These are phyloP conservation scores for Gonatopus flavifemur DNA, from an alignment of 1,140 invertebrate species.

Conservation along the genomic window DNA sequence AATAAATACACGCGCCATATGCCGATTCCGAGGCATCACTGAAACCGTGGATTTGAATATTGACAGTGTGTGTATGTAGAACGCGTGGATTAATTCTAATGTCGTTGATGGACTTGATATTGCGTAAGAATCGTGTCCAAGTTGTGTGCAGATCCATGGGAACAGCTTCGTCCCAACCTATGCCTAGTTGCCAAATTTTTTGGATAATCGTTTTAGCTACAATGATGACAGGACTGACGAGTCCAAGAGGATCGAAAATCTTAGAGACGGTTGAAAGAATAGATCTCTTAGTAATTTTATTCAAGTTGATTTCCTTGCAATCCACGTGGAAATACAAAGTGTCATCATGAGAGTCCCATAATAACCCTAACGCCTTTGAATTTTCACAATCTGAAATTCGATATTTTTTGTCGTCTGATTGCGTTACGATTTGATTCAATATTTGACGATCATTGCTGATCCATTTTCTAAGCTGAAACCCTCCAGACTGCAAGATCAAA, in stretches of 20 bases:
- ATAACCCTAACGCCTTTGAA: slow-evolving; percentile 23
- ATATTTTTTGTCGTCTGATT: too few relatives aligned
- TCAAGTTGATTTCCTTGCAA: not conserved
- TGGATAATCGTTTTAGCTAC: too few relatives aligned
- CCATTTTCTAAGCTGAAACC: too few relatives aligned
- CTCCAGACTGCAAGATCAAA: too few relatives aligned
- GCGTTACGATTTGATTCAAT: too few relatives aligned
- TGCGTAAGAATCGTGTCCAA: not conserved
- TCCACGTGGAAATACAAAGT: slow-evolving; percentile 3
- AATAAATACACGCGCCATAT: slow-evolving; percentile 27
- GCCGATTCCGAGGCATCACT: slow-evolving; percentile 25
- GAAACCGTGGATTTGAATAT: slow-evolving; percentile 20
- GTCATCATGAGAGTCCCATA: slow-evolving; percentile 17
- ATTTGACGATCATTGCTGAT: too few relatives aligned
- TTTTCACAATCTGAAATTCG: slow-evolving; percentile 11
- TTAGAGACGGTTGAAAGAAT: slow-evolving; percentile 15
- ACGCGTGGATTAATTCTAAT: not conserved
- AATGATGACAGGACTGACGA: too few relatives aligned
- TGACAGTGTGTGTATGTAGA: not conserved
- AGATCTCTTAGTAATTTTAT: slow-evolving; percentile 5
- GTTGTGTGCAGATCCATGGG: not conserved
- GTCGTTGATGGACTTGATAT: not conserved
- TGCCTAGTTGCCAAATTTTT: too few relatives aligned
- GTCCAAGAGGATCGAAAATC: slow-evolving; percentile 22
- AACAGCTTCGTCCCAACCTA: slow-evolving; percentile 14